Base-by-base conservation (phyloP, 2,113 vertebrate genomes). In the Hemiscyllium ocellatum region DNA sequence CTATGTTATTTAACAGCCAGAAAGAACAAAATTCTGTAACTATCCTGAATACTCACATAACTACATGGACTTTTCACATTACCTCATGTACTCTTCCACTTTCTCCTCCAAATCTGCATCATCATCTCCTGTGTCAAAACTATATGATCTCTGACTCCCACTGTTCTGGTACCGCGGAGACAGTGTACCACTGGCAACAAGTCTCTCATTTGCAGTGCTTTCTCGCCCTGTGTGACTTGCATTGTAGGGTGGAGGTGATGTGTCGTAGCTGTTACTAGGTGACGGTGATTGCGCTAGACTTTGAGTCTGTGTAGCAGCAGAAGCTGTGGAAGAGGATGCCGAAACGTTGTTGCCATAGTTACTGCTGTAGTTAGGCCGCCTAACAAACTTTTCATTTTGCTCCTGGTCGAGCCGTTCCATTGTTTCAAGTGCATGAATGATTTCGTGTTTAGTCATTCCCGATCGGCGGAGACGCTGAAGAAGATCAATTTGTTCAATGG, bases 71-170 rank as follows among this genome's bases (percentile, higher is more conserved):
- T 83, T 83, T 83, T 37, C 69, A 33, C 24, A 76, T 96, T 96
- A 98, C 98, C 98, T 98, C 98, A 98, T 98, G 96, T 98, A 98
- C 96, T 98, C 98, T 96, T 98, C 98, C 96, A 98, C 98, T 96
- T 98, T 98, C 96, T 98, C 98, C 96, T 98, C 98, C 96, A 98
- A 96, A 97, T 98, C 98, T 98, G 98, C 98, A 95, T 98, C 98
- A 95, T 98, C 98, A 93, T 98, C 98, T 6, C 97, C 97, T 96
- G 98, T 96, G 96, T 98, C 98, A 13, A 98, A 98, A 96, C 97
- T 98, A 96, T 98, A 98, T 0, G 97, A 97, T 96, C 98, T 97
- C 96, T 97, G 98, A 70, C 97, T 97, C 2, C 97, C 97, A 0
- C 96, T 96, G 96, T 97, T 96, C 7, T 97, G 97, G 96, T 97